Conservation (phyloP, 2,888 invertebrate species). For the Platynereis dumerilii region DNA sequence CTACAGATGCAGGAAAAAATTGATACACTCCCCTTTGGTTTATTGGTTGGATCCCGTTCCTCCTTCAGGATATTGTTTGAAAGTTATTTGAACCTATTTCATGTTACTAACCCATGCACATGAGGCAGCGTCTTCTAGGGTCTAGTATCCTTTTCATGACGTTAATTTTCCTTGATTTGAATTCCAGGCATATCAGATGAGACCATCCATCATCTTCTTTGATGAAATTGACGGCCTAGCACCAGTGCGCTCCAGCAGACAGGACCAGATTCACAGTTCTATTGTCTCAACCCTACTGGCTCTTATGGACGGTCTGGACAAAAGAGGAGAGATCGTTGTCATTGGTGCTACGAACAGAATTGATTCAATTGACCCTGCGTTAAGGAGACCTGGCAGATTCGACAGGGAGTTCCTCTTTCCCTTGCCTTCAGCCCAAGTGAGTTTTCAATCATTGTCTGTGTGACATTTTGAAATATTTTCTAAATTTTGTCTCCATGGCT, state of each 20-base stretch:
- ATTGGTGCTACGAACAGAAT: conserved; percentile 91
- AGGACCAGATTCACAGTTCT: conserved; percentile 90
- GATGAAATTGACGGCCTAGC: conserved; percentile 92
- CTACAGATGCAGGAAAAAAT: no score
- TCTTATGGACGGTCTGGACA: conserved; percentile 88
- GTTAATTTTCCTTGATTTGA: background rate
- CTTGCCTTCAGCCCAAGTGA: conserved; percentile 69
- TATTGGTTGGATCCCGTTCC: no score
- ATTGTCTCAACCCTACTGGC: conserved; percentile 89
- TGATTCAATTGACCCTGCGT: conserved; percentile 89
- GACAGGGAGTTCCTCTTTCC: conserved; percentile 88
- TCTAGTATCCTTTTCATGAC: no score
- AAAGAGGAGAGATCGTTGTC: conserved; percentile 82
- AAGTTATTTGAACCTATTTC: no score
- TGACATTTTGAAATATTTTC: background rate
- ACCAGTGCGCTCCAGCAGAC: conserved; percentile 84
- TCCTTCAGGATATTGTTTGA: no score
- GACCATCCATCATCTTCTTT: conserved; percentile 90
- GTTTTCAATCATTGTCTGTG: background rate
- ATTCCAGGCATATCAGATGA: conserved; percentile 79
- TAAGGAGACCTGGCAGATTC: conserved; percentile 89
- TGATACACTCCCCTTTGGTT: no score
- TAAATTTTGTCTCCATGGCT: no score
- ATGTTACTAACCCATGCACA: no score
- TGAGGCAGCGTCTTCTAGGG: no score